These are phyloP conservation scores for Forbesichthys papilliferus DNA, from an alignment of 2,113 vertebrate genomes.

Conservation along the genomic window DNA sequence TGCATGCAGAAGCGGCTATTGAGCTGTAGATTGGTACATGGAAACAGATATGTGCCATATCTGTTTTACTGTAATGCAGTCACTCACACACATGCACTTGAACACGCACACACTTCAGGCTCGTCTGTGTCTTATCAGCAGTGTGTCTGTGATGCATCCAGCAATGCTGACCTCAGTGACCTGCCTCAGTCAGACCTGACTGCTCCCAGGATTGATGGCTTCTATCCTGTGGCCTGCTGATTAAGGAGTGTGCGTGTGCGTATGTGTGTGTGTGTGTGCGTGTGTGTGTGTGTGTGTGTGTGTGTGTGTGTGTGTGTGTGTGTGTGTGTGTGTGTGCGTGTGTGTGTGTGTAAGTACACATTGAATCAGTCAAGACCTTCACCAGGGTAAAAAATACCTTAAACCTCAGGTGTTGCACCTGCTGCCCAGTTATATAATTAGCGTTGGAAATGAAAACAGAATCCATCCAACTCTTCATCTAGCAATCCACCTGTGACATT, in stretches of 20 bases:
- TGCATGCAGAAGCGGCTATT: constrained; percentile 37
- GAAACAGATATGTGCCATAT: constrained; percentile 19
- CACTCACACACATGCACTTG: not conserved
- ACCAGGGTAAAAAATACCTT: constrained; percentile 19
- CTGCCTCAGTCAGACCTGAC: constrained; percentile 58
- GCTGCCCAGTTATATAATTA: not conserved
- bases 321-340: not conserved
- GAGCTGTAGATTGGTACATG: constrained; percentile 26
- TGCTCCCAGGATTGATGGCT: constrained; percentile 65
- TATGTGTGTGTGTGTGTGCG: constrained; percentile 1
- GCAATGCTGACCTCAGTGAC: constrained; percentile 52
- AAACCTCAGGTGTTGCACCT: constrained; percentile 10
- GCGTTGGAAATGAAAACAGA: not conserved
- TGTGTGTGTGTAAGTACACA: constrained; percentile 37
- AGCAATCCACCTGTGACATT: constrained; percentile 15
- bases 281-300: constrained; percentile 3
- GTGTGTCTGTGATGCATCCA: constrained; percentile 61
- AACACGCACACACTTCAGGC: not conserved
- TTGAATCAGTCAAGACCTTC: constrained; percentile 43
- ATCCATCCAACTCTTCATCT: no score
- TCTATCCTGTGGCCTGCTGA: constrained; percentile 55
- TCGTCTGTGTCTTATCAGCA: constrained; percentile 50
- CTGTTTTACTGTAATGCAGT: constrained; percentile 33
- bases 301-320: no score
- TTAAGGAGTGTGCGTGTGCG: constrained; percentile 20